These are phyloP conservation scores for Chondrosia reniformis DNA, from an alignment of 37 sponge, comb jelly and placozoan species.

Conservation along the genomic window DNA sequence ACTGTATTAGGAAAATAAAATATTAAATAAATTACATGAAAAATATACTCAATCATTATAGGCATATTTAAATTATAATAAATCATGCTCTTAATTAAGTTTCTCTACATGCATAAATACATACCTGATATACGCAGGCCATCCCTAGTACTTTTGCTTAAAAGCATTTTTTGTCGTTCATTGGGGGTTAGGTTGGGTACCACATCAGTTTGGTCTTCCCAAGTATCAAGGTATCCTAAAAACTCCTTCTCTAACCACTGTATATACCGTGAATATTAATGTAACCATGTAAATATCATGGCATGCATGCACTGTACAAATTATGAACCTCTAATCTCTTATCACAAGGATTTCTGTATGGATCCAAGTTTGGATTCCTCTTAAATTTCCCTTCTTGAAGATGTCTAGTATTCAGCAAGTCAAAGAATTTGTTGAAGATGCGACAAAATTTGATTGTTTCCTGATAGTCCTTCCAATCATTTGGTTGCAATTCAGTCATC, in stretches of 20 bases:
- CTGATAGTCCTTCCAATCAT: not conserved
- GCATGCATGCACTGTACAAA: not conserved
- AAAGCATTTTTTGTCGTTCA: not conserved
- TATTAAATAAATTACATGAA: not conserved
- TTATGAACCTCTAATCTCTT: not conserved
- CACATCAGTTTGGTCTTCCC: conserved; percentile 18
- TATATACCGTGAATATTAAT: not conserved
- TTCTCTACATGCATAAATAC: too few relatives aligned
- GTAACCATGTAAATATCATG: not conserved
- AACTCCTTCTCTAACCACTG: conserved; percentile 37
- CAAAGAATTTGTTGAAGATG: not conserved
- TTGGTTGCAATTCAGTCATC: not conserved
- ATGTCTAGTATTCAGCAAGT: not conserved
- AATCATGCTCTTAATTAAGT: not conserved
- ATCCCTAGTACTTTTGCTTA: not conserved
- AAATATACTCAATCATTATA: not conserved
- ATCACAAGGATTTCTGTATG: not conserved
- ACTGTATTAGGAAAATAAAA: not conserved
- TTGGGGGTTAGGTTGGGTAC: not conserved
- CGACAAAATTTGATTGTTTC: not conserved
- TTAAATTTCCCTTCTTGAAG: not conserved
- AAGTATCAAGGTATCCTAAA: conserved; percentile 30
- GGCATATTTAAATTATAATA: not conserved
- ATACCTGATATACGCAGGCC: conserved; percentile 4
- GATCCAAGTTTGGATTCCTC: not conserved